Evolutionary conservation across 2,888 invertebrate species (phyloP).

Genomic region (Cyclophora punctaria): DNA sequence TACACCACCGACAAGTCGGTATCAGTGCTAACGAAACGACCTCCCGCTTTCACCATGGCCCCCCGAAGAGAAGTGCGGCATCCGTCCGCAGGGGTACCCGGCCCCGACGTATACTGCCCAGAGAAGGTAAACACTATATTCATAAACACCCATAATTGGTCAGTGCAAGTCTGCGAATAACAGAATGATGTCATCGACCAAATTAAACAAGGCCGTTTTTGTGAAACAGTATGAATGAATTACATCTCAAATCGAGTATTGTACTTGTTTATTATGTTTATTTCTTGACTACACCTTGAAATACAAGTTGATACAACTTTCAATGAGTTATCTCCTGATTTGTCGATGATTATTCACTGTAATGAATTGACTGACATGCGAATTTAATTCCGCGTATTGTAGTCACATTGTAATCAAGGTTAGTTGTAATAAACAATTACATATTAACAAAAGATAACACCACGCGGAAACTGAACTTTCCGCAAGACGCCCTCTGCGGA

Average conservation of each 20-base stretch:
- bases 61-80: slow-evolving; percentile 59
- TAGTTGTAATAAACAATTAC: background rate
- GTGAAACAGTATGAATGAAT: background rate
- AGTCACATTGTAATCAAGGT: slow-evolving; percentile 3
- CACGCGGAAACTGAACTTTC: slow-evolving; percentile 16
- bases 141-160: slow-evolving; percentile 7
- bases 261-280: background rate
- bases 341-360: too few relatives aligned
- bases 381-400: background rate
- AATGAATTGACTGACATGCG: background rate
- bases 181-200: slow-evolving; percentile 20
- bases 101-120: slow-evolving; percentile 80
- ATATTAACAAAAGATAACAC: slow-evolving; percentile 8
- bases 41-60: slow-evolving; percentile 92
- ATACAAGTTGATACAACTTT: too few relatives aligned
- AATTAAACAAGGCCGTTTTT: slow-evolving; percentile 13
- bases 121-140: slow-evolving; percentile 66
- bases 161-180: slow-evolving; percentile 6
- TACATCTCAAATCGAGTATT: background rate
- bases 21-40: slow-evolving; percentile 54
- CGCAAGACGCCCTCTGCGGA: slow-evolving; percentile 18
- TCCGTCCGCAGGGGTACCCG: slow-evolving; percentile 58
- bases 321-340: too few relatives aligned
- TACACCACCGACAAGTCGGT: slow-evolving; percentile 77
- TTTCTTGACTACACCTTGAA: too few relatives aligned